Base-by-base conservation (phyloP, 92 coral and sea anemone species). In the Palythoa grandiflora region DNA sequence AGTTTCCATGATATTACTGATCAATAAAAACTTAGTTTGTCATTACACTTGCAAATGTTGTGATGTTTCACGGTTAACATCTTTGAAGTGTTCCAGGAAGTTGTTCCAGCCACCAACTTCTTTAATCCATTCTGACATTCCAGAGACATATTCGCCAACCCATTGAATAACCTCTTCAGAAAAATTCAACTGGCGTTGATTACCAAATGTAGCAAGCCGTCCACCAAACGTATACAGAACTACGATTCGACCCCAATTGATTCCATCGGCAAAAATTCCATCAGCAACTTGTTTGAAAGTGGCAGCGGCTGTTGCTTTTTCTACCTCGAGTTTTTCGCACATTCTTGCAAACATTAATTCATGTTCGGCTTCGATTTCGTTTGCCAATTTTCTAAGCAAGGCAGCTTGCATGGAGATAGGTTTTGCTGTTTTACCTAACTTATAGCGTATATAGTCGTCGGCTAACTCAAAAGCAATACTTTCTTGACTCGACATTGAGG, bases 161-260 rank as follows among this genome's bases (percentile, higher is more conserved):
- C 28, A 28, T 28, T 28, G 28, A 28, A 28, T 28, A 28, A 28
- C 28, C 28, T 28, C 28, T 28, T 28, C 28, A 28, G 28, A 28
- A 28, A 28, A 28, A 28, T 28, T 28, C 28, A 28, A 28, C 28
- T 28, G 28, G 28, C 28, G 28, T 28, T 28, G 28, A 28, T 28
- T 28, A 28, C 28, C 28, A 28, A 28, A 28, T 28, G 28, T 28
- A 28, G 28, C 28, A 28, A 28, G 28, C 28, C 28, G 28, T 28
- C 28, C 28, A 28, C 28, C 28, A 28, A 28, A 28, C 28, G 28
- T 28, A 28, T 0, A 28, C 28, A 28, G 28, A 28, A 0, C 28
- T 28, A 28, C 28, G 28, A 28, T 28, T 28, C 28, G 28, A 19
- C 98, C 98, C 98, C 98, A 96, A 90, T 96, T 96, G 75, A 96